Evolutionary conservation across 2,113 vertebrate species (phyloP).

Genomic region (Fulica atra): DNA sequence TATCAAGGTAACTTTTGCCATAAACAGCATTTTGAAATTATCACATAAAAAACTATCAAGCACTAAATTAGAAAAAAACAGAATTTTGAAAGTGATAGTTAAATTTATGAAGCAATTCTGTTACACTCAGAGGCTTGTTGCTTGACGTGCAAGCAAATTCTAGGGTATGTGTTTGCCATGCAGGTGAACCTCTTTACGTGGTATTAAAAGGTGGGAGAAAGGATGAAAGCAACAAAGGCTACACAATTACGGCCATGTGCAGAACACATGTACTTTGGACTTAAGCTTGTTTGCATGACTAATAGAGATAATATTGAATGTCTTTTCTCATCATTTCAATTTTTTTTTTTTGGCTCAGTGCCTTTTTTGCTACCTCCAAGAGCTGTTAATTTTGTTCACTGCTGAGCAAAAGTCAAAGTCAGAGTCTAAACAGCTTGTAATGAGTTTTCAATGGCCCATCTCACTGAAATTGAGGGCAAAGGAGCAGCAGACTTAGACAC

Average conservation of each 20-base stretch:
- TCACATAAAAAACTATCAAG: constrained; percentile 84
- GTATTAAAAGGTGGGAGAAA: background rate
- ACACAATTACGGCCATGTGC: constrained; percentile 1
- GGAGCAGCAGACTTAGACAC: constrained; percentile 82
- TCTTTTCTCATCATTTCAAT: constrained; percentile 68
- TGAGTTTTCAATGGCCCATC: constrained; percentile 90
- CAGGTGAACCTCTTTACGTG: constrained; percentile 1
- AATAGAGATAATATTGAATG: constrained; percentile 77
- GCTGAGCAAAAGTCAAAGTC: constrained; percentile 88
- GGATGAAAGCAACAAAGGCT: constrained; percentile 8
- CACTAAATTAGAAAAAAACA: constrained; percentile 80
- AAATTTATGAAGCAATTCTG: constrained; percentile 85
- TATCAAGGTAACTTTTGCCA: constrained; percentile 84
- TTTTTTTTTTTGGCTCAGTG: constrained; percentile 76
- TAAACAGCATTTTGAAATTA: constrained; percentile 80
- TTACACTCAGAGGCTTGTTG: constrained; percentile 71
- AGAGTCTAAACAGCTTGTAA: constrained; percentile 90
- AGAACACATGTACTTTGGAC: constrained; percentile 29
- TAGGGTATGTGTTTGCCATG: background rate
- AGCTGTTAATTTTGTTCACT: constrained; percentile 88
- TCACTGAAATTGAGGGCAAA: constrained; percentile 89
- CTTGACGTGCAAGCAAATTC: constrained; percentile 73
- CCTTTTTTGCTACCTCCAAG: constrained; percentile 80
- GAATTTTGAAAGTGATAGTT: constrained; percentile 79
- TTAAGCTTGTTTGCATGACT: constrained; percentile 78